These are phyloP conservation scores for Centroberyx gerrardi DNA, from an alignment of 2,797 vertebrate species.

Conservation along the genomic window DNA sequence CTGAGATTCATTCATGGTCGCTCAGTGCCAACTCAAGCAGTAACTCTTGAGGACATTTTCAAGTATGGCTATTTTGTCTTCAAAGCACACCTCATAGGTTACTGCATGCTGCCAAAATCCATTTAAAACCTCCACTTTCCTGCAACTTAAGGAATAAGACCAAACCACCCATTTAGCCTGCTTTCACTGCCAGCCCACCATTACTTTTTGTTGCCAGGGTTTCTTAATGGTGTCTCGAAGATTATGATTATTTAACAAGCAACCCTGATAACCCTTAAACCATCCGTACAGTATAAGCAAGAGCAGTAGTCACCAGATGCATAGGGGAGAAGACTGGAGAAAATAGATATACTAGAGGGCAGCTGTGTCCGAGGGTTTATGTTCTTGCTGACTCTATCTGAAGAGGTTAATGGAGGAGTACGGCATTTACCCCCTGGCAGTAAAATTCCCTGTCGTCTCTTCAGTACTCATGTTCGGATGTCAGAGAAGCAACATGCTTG, in stretches of 20 bases:
- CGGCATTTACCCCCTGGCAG: background rate
- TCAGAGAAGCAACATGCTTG: background rate
- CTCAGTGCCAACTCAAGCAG: conserved; percentile 39
- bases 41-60: conserved; percentile 46
- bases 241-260: conserved; percentile 49
- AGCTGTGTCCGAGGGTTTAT: background rate
- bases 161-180: conserved; percentile 47
- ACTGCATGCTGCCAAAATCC: conserved; percentile 59
- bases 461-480: conserved; percentile 30
- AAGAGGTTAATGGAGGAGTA: conserved; percentile 41
- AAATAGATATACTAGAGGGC: background rate
- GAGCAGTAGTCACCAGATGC: conserved; percentile 11
- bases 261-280: conserved; percentile 29
- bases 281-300: conserved; percentile 16
- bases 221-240: conserved; percentile 43
- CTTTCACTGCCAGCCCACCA: conserved; percentile 41
- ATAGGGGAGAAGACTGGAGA: background rate
- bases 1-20: conserved; percentile 14
- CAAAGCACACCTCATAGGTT: conserved; percentile 61
- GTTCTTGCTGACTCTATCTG: background rate
- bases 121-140: conserved; percentile 52
- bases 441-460: conserved; percentile 11
- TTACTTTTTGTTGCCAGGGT: conserved; percentile 38
- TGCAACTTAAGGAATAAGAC: conserved; percentile 32
- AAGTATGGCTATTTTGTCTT: conserved; percentile 55